Evolutionary conservation across 2,113 vertebrate genomes (phyloP).

Genomic region (Drymodes brunneopygia): DNA sequence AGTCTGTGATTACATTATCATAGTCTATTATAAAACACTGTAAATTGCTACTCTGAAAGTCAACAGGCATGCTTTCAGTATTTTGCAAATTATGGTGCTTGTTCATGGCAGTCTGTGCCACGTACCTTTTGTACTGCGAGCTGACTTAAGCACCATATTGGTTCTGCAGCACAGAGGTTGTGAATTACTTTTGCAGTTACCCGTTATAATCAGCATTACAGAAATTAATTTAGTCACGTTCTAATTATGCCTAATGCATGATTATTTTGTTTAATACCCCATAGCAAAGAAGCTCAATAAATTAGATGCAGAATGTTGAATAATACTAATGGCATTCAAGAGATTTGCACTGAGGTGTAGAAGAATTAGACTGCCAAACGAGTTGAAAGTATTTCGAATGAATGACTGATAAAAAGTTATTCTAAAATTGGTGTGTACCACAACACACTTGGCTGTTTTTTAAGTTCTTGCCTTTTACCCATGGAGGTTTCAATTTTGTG

Average conservation of each 20-base stretch:
- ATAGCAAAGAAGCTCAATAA: background rate
- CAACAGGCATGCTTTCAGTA: background rate
- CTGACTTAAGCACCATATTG: background rate
- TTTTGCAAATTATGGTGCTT: background rate
- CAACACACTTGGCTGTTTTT: background rate
- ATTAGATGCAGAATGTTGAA: background rate
- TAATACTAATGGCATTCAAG: background rate
- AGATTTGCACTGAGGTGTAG: background rate
- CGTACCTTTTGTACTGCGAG: background rate
- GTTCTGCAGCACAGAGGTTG: background rate
- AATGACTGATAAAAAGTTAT: background rate
- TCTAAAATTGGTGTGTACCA: background rate
- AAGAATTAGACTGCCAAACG: background rate
- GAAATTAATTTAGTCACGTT: background rate
- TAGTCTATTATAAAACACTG: background rate
- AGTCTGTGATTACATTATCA: background rate
- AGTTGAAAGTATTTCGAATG: background rate
- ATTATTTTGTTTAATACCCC: slow-evolving; percentile 16
- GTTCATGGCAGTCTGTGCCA: background rate
- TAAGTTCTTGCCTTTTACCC: background rate
- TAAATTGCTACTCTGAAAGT: background rate
- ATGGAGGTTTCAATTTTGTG: background rate
- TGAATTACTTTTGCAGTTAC: background rate
- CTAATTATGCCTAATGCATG: background rate
- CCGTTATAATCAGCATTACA: background rate